Conservation (phyloP, 1,140 invertebrate genomes). For the Drosophila azteca region DNA sequence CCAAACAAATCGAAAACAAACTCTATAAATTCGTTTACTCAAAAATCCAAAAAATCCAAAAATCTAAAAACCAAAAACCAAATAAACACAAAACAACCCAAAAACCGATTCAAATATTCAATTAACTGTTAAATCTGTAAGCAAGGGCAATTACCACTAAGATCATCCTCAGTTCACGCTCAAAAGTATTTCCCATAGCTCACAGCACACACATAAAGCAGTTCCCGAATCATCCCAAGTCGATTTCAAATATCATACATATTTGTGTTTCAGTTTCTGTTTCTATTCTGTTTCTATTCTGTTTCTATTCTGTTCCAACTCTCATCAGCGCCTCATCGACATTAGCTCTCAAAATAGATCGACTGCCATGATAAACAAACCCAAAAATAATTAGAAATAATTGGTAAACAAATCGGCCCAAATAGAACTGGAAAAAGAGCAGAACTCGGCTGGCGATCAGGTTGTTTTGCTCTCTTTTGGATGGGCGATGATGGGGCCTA, state of each 20-base stretch:
- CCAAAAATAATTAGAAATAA: constrained; percentile 72
- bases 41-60: constrained; percentile 26
- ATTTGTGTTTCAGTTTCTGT: not conserved
- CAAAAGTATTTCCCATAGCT: constrained; percentile 25
- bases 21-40: constrained; percentile 60
- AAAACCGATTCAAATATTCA: constrained; percentile 56
- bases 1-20: constrained; percentile 52
- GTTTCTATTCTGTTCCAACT: constrained; percentile 34
- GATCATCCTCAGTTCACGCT: constrained; percentile 27
- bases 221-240: constrained; percentile 22
- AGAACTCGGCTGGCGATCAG: constrained; percentile 45
- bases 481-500: constrained; percentile 8
- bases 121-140: constrained; percentile 73
- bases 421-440: constrained; percentile 23
- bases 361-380: constrained; percentile 62
- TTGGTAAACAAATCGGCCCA: constrained; percentile 69
- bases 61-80: constrained; percentile 15
- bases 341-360: constrained; percentile 62
- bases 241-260: not conserved
- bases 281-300: constrained; percentile 15
- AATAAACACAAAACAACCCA: constrained; percentile 28
- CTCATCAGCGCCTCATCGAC: constrained; percentile 27
- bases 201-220: constrained; percentile 5
- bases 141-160: constrained; percentile 48
- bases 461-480: constrained; percentile 38